These are phyloP conservation scores for Melanostoma mellinum DNA, from an alignment of 2,888 invertebrate genomes.

Conservation along the genomic window DNA sequence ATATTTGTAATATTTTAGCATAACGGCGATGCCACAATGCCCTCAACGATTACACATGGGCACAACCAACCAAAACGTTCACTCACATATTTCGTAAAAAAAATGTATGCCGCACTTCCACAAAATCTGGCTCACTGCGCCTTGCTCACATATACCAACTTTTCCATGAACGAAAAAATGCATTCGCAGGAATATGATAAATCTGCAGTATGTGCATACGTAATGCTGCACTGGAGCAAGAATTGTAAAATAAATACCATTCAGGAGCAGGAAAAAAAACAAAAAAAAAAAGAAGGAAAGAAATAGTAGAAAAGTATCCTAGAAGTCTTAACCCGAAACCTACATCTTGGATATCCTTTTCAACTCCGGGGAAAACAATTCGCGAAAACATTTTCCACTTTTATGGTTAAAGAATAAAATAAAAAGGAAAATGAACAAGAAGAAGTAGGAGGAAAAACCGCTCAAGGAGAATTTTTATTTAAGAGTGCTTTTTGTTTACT, in stretches of 20 bases:
- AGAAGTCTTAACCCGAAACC: conserved; percentile 56
- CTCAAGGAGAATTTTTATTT: conserved; percentile 50
- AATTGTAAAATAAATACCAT: conserved; percentile 44
- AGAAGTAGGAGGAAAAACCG: conserved; percentile 15
- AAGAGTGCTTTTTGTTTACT: conserved; percentile 62
- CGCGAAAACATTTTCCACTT: conserved; percentile 55
- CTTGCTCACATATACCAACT: neutral
- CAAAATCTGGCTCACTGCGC: conserved; percentile 11
- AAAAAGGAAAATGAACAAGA: conserved; percentile 9
- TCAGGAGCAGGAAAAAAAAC: neutral
- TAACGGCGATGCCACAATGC: neutral
- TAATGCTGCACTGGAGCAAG: conserved; percentile 22
- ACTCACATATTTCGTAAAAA: neutral
- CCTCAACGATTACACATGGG: neutral
- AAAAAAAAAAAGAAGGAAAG: neutral
- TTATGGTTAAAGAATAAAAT: conserved; percentile 11
- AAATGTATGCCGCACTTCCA: conserved; percentile 15
- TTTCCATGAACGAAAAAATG: conserved; percentile 35
- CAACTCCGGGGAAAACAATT: conserved; percentile 33
- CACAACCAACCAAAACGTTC: conserved; percentile 3
- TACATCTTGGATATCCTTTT: conserved; percentile 37
- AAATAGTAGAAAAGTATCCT: neutral
- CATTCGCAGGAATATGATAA: conserved; percentile 43
- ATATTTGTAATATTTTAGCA: conserved; percentile 3
- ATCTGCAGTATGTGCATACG: conserved; percentile 26